phyloP scores from a whole-genome alignment of 2,113 vertebrate species.

The Festucalex cinctus region DNA sequence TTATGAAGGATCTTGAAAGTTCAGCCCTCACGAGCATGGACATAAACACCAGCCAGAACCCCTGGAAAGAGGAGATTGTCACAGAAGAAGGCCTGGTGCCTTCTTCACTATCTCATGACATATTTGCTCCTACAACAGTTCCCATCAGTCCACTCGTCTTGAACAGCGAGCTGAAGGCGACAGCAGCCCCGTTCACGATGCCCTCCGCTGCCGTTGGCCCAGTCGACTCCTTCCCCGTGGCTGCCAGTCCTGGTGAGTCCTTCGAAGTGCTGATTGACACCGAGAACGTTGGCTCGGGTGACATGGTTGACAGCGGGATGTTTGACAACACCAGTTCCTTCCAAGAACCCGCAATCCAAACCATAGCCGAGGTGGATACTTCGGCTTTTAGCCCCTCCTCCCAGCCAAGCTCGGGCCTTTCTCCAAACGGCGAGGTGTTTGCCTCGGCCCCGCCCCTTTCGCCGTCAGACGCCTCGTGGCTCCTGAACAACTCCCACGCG shows the following conservation, averaged over 20 bases:
- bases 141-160: conserved; percentile 42
- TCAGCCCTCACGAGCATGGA: conserved; percentile 16
- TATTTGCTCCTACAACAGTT: conserved; percentile 42
- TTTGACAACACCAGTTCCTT: conserved; percentile 44
- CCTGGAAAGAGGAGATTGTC: conserved; percentile 36
- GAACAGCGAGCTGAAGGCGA: conserved; percentile 63
- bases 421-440: conserved; percentile 37
- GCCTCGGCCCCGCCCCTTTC: conserved; percentile 66
- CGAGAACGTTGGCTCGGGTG: conserved; percentile 33
- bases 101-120: conserved; percentile 49
- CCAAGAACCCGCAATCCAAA: conserved; percentile 28
- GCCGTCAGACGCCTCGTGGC: conserved; percentile 65
- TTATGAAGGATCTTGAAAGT: conserved; percentile 38
- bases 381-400: conserved; percentile 53
- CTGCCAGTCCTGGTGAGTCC: conserved; percentile 18
- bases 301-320: conserved; percentile 46
- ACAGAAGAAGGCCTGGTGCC: conserved; percentile 47
- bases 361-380: conserved; percentile 36
- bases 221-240: conserved; percentile 9
- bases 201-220: conserved; percentile 28
- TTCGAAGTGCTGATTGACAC: conserved; percentile 55
- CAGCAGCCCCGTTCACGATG: conserved; percentile 52
- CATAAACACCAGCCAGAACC: conserved; percentile 17
- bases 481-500: conserved; percentile 50
- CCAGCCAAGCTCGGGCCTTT: conserved; percentile 30